These are phyloP conservation scores for Liodrosophila aerea DNA, from an alignment of 2,888 invertebrate species.

Conservation along the genomic window DNA sequence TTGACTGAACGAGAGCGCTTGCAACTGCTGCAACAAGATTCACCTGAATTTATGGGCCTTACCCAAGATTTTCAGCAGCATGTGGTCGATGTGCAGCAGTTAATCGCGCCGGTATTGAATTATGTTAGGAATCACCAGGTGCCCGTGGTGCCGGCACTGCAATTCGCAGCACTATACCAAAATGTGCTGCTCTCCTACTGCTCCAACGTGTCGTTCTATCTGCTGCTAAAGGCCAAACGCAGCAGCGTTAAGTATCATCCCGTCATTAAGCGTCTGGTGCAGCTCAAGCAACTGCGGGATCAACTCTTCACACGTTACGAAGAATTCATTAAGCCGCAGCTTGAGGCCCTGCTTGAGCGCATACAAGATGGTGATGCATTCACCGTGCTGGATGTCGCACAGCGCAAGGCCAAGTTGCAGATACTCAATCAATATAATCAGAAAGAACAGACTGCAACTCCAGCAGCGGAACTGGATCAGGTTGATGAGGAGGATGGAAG, in stretches of 20 bases:
- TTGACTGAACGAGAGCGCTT: slow-evolving; percentile 90
- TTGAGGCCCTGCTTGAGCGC: slow-evolving; percentile 85
- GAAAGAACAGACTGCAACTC: neutral
- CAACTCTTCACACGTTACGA: slow-evolving; percentile 89
- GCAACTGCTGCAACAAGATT: slow-evolving; percentile 91
- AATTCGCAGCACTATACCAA: slow-evolving; percentile 88
- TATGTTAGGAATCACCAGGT: slow-evolving; percentile 85
- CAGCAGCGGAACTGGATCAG: slow-evolving; percentile 74
- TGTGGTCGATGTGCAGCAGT: slow-evolving; percentile 86
- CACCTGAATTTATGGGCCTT: slow-evolving; percentile 92
- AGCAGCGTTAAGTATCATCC: slow-evolving; percentile 91
- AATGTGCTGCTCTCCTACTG: slow-evolving; percentile 90
- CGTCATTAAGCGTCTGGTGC: slow-evolving; percentile 91
- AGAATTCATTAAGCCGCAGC: slow-evolving; percentile 87
- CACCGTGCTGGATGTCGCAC: slow-evolving; percentile 58
- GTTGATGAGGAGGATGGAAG: neutral
- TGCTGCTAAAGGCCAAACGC: slow-evolving; percentile 91
- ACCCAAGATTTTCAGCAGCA: slow-evolving; percentile 90
- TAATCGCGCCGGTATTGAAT: slow-evolving; percentile 87
- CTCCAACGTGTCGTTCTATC: slow-evolving; percentile 92
- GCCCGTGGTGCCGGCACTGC: slow-evolving; percentile 87
- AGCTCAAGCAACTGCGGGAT: slow-evolving; percentile 89
- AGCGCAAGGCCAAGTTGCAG: slow-evolving; percentile 55
- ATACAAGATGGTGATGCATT: slow-evolving; percentile 82
- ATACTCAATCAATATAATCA: slow-evolving; percentile 56